Percentiles rank a stretch among this genome's conserved stretches.
Evolutionary conservation across 2,888 invertebrate genomes (phyloP).

Genomic region (Netelia fuscicornis): DNA sequence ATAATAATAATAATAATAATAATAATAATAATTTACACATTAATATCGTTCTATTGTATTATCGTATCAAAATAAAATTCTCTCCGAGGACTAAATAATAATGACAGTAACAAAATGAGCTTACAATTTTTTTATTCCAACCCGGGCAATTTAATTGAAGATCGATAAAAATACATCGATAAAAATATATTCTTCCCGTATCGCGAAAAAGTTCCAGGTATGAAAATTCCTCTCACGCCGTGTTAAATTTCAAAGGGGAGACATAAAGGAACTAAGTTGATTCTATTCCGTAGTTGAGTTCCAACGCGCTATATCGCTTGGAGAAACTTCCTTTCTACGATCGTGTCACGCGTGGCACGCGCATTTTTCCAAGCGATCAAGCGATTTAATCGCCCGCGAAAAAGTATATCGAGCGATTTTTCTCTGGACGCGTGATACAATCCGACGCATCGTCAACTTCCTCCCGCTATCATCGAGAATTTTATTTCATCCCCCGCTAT

Average conservation of each 20-base stretch:
- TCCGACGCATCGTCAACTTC: constrained; percentile 21
- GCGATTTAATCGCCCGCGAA: constrained; percentile 39
- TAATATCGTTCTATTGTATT: no score
- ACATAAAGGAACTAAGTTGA: constrained; percentile 4
- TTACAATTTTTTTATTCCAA: no score
- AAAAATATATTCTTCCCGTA: not conserved
- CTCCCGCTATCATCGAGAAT: constrained; percentile 10
- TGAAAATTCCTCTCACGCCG: not conserved
- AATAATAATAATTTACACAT: no score
- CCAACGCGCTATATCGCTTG: not conserved
- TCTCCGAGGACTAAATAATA: not conserved
- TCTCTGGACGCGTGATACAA: constrained; percentile 15
- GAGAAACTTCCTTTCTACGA: not conserved
- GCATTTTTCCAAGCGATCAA: constrained; percentile 36
- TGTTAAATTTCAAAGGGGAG: constrained; percentile 5
- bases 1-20: no score
- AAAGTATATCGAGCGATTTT: constrained; percentile 27
- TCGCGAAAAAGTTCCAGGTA: not conserved
- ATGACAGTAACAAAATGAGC: no score
- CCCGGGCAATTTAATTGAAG: no score
- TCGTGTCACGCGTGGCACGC: not conserved
- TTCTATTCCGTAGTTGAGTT: not conserved
- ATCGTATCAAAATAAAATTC: not conserved
- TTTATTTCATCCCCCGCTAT: constrained; percentile 10
- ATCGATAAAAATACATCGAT: not conserved